Evolutionary conservation across 2,113 vertebrate genomes (phyloP), one percentile per base, ranked within the genome.

Genomic region (Phocoena phocoena): DNA sequence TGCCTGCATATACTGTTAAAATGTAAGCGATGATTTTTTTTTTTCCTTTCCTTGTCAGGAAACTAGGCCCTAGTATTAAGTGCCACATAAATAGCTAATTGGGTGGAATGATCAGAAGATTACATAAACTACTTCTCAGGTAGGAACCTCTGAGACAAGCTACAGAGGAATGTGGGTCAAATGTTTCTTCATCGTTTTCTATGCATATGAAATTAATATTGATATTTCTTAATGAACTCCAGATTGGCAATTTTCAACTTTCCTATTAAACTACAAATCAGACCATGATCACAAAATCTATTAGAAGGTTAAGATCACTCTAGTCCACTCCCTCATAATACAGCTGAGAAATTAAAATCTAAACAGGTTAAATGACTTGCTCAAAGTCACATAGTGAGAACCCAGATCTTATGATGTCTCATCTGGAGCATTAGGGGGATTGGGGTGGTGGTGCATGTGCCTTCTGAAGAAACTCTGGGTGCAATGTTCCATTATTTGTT

Each of bases 41-140:
- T 88, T 90, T 70, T 76, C 31, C 77, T 93, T 93, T 84, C 25
- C 79, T 95, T 73, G 14, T 89, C 74, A 82, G 68, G 47, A 95
- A 96, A 93, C 38, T 74, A 94, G 65, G 33, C 23, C 14, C 33
- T 63, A 60, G 82, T 93, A 96, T 97, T 97, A 96, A 94, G 50
- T 97, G 76, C 76, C 86, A 90, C 93, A 94, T 97, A 94, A 98
- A 97, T 94, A 98, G 94, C 80, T 95, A 95, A 97, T 94, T 96
- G 90, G 82, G 41, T 95, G 36, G 67, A 94, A 97, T 93, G 62
- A 95, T 96, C 82, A 94, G 62, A 87, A 82, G 95, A 88, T 96
- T 79, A 89, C 62, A 84, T 50, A 94, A 90, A 81, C 58, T 14
- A 63, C 97, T 77, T 95, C 81, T 93, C 88, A 97, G 67, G 62